Percentiles rank a stretch among this genome's conserved stretches.
Conservation (phyloP, 2,113 vertebrate genomes). For the Aegotheles bennettii region DNA sequence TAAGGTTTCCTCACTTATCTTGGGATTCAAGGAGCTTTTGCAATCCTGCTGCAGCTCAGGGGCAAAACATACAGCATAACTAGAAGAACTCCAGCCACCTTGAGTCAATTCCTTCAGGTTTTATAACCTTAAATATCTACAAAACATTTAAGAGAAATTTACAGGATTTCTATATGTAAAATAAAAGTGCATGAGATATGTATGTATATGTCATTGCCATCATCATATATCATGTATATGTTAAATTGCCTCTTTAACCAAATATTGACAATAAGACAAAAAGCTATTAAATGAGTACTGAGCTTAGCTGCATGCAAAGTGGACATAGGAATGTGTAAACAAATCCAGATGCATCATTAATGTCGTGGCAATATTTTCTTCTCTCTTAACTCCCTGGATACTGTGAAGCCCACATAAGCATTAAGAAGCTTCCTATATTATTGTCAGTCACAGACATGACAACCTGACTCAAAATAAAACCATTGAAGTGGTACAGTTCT, state of each 20-base stretch:
- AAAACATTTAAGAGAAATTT: background rate
- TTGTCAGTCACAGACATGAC: background rate
- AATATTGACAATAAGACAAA: background rate
- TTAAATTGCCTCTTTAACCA: background rate
- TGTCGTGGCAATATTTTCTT: background rate
- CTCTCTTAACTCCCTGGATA: background rate
- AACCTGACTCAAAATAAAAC: conserved; percentile 35
- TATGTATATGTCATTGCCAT: background rate
- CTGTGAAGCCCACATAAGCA: background rate
- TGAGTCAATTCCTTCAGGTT: no score
- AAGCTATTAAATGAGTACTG: background rate
- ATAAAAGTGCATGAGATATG: background rate
- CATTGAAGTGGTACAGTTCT: background rate
- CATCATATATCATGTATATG: no score
- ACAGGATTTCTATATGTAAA: background rate
- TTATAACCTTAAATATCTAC: no score
- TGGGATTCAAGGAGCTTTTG: no score
- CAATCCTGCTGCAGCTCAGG: no score
- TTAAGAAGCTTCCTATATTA: conserved; percentile 4
- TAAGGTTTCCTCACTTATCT: no score
- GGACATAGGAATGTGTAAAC: background rate
- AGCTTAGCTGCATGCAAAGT: background rate
- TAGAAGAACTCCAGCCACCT: no score
- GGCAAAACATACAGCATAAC: no score
- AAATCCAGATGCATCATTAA: background rate